These are phyloP conservation scores for Drosophila rufa DNA, from an alignment of 1,140 invertebrate genomes.

Conservation along the genomic window DNA sequence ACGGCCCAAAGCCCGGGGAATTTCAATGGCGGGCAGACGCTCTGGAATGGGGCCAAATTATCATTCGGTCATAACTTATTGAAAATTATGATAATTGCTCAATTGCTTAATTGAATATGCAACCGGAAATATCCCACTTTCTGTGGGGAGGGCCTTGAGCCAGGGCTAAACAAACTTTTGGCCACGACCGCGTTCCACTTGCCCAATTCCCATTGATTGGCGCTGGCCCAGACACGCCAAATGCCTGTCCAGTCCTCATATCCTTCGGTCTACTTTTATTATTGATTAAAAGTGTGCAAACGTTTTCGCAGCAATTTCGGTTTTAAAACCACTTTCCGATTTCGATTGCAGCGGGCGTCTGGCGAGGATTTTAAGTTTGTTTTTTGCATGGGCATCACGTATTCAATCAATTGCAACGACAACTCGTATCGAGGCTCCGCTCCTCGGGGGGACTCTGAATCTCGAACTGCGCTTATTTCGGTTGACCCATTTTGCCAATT, in stretches of 20 bases:
- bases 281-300: slow-evolving; percentile 84
- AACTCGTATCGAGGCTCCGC: slow-evolving; percentile 2
- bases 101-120: slow-evolving; percentile 59
- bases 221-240: slow-evolving; percentile 54
- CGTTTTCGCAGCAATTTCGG: slow-evolving; percentile 79
- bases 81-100: slow-evolving; percentile 62
- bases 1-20: slow-evolving; percentile 9
- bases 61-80: slow-evolving; percentile 50
- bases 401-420: slow-evolving; percentile 83
- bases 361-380: slow-evolving; percentile 76
- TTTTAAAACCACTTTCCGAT: slow-evolving; percentile 81
- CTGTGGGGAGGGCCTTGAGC: not conserved
- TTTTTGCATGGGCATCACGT: slow-evolving; percentile 82
- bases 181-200: slow-evolving; percentile 25
- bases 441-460: slow-evolving; percentile 8
- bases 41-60: slow-evolving; percentile 42
- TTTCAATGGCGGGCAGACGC: slow-evolving; percentile 10
- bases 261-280: slow-evolving; percentile 41
- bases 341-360: slow-evolving; percentile 42
- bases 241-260: slow-evolving; percentile 40
- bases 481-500: slow-evolving; percentile 78
- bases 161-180: slow-evolving; percentile 8
- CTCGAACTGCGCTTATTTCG: slow-evolving; percentile 69
- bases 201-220: slow-evolving; percentile 1
- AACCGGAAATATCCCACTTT: slow-evolving; percentile 36